Percentiles rank a stretch among this genome's conserved stretches.
Conservation (phyloP, 2,888 invertebrate genomes). For the Orthosia gracilis region DNA sequence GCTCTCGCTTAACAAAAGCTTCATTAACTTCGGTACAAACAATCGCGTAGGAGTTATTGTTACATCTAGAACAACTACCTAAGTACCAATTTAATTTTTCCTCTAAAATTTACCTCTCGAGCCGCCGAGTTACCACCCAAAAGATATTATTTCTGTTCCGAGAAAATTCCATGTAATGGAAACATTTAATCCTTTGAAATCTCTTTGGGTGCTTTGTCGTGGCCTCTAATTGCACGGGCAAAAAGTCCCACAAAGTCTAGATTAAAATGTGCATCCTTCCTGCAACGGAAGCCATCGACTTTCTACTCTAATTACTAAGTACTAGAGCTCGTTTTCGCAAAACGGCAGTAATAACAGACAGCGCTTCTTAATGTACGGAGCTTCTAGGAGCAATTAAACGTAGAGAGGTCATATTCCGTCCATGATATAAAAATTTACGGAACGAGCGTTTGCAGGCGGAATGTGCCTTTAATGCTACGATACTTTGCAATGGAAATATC, state of each 20-base stretch:
- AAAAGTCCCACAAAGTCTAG: constrained; percentile 83
- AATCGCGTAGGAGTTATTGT: constrained; percentile 28
- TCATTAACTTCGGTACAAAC: constrained; percentile 34
- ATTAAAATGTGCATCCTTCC: constrained; percentile 81
- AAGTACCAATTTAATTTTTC: constrained; percentile 5
- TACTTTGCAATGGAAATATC: constrained; percentile 30
- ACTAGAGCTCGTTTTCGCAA: constrained; percentile 61
- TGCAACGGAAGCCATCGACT: constrained; percentile 51
- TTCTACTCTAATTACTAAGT: constrained; percentile 61
- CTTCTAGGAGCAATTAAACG: constrained; percentile 80
- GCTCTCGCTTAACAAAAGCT: constrained; percentile 30
- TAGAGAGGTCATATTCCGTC: constrained; percentile 78
- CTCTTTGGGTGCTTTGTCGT: constrained; percentile 80
- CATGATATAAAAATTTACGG: constrained; percentile 68
- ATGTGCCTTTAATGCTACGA: constrained; percentile 17
- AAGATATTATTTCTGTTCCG: constrained; percentile 66
- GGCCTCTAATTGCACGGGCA: constrained; percentile 82
- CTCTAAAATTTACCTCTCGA: background rate
- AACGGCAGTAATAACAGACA: constrained; percentile 60
- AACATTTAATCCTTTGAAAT: constrained; percentile 86
- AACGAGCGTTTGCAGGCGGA: constrained; percentile 28
- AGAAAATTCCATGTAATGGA: constrained; percentile 80
- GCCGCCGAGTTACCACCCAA: constrained; percentile 50
- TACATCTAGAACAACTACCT: constrained; percentile 20
- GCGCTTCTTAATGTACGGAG: constrained; percentile 74